A percentile compares a stretch with the other conserved stretches of the same genome.
These are phyloP conservation scores for Ferdinandea cuprea DNA, from an alignment of 2,888 invertebrate genomes.

Conservation along the genomic window DNA sequence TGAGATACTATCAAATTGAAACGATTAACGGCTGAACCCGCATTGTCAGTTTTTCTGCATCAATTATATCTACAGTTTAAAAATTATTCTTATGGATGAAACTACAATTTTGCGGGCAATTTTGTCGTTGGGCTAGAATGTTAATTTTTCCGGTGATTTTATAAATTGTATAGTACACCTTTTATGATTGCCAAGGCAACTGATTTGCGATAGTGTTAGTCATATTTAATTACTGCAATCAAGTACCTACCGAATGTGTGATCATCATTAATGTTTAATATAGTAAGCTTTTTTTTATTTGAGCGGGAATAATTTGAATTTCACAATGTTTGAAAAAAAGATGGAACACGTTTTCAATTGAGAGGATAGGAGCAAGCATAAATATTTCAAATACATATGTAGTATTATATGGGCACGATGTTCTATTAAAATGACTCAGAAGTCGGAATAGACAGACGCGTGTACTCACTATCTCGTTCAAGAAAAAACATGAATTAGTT, in stretches of 20 bases:
- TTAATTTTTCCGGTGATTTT: too few species aligned
- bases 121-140: too few species aligned
- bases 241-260: neutral
- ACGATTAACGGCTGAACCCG: neutral
- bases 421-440: constrained; percentile 1
- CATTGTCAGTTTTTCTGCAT: neutral
- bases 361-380: neutral
- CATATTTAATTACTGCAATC: constrained; percentile 3
- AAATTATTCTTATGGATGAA: too few species aligned
- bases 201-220: too few species aligned
- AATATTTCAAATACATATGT: neutral
- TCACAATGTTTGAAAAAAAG: constrained; percentile 8
- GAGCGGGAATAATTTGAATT: neutral
- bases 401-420: too few species aligned
- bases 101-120: too few species aligned
- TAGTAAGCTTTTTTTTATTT: neutral
- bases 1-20: neutral
- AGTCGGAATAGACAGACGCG: neutral
- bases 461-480: neutral
- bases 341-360: neutral
- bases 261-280: neutral
- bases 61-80: too few species aligned
- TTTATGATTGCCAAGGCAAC: too few species aligned
- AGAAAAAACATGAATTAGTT: neutral
- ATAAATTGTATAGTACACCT: too few species aligned